These are phyloP conservation scores for Cynopterus brachyotis DNA, from an alignment of 2,113 vertebrate genomes.

Conservation along the genomic window DNA sequence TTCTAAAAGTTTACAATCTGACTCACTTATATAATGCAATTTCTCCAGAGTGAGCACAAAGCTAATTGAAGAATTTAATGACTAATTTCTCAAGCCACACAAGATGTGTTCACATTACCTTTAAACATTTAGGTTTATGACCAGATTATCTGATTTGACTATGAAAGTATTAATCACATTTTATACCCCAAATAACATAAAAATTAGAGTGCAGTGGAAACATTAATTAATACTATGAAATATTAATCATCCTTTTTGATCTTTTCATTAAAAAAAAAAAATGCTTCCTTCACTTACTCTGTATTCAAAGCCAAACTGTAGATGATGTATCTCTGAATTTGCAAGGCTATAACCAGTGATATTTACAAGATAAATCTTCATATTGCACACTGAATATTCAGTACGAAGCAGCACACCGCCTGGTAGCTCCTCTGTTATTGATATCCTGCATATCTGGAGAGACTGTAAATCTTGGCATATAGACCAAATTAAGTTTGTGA, in stretches of 20 bases:
- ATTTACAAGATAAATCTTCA: constrained; percentile 67
- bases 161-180: constrained; percentile 65
- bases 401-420: neutral
- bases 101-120: constrained; percentile 45
- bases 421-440: constrained; percentile 19
- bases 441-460: constrained; percentile 12
- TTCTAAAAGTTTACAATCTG: constrained; percentile 19
- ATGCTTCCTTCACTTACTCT: neutral
- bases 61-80: constrained; percentile 32
- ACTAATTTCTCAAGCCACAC: constrained; percentile 50
- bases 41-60: constrained; percentile 50
- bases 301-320: constrained; percentile 35
- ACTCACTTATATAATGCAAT: constrained; percentile 24
- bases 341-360: constrained; percentile 39
- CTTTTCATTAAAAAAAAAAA: constrained; percentile 65
- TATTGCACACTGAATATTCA: constrained; percentile 24
- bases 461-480: constrained; percentile 45
- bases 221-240: constrained; percentile 77
- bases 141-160: constrained; percentile 75
- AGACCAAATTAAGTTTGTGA: constrained; percentile 30
- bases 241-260: constrained; percentile 69
- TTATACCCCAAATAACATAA: constrained; percentile 56
- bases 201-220: constrained; percentile 68
- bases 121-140: constrained; percentile 57
- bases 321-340: constrained; percentile 47